Percentiles rank a stretch among this genome's conserved stretches.
phyloP scores from a whole-genome alignment of 2,888 invertebrate genomes.

The Philaethria dido region DNA sequence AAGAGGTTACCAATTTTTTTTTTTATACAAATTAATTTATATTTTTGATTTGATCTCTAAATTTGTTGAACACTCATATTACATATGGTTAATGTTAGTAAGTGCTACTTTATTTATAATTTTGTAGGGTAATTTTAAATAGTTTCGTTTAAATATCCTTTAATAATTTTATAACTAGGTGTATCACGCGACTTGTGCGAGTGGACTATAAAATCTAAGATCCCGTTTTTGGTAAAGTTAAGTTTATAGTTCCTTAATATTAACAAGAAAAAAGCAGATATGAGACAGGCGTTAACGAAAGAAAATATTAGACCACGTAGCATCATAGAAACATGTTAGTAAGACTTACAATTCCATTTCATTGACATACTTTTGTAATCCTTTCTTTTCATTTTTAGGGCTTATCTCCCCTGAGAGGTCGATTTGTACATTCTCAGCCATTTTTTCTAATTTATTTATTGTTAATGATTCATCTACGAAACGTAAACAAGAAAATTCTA shows the following conservation, averaged over 20 bases:
- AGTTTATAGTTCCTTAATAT: background rate
- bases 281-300: background rate
- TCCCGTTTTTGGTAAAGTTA: too few relatives aligned
- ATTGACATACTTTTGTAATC: slow-evolving; percentile 82
- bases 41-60: too few relatives aligned
- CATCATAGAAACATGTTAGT: slow-evolving; percentile 52
- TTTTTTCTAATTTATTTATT: slow-evolving; percentile 46
- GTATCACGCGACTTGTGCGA: too few relatives aligned
- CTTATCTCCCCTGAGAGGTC: slow-evolving; percentile 79
- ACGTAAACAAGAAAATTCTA: slow-evolving; percentile 25
- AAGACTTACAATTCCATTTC: slow-evolving; percentile 78
- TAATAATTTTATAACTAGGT: too few relatives aligned
- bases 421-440: slow-evolving; percentile 78
- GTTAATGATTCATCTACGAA: background rate
- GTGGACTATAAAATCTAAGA: too few relatives aligned
- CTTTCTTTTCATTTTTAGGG: slow-evolving; percentile 72
- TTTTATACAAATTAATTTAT: too few relatives aligned
- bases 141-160: too few relatives aligned
- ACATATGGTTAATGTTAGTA: too few relatives aligned
- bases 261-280: background rate
- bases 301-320: slow-evolving; percentile 11
- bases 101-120: too few relatives aligned
- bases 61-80: too few relatives aligned
- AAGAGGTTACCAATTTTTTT: too few relatives aligned
- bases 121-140: too few relatives aligned